Evolutionary conservation across 2,797 vertebrate species (phyloP), one percentile per base, ranked within the genome.

Genomic region (Alauda arvensis): DNA sequence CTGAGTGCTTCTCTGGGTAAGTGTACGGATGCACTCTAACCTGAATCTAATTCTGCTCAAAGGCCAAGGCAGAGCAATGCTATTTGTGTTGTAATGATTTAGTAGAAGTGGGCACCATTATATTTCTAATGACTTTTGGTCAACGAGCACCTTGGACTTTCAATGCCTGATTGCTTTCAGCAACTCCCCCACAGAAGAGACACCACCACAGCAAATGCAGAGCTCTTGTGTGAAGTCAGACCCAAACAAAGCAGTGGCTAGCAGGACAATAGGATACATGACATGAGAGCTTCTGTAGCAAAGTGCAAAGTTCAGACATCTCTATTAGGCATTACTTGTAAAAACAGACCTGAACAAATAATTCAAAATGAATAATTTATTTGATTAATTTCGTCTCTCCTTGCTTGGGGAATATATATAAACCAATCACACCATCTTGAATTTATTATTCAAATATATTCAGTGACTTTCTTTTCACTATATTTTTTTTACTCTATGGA

Each of bases 381-480:
- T 83, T 87, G 88, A 92, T 93, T 95, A 92, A 88, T 92, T 92
- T 92, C 85, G 75, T 75, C 71, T 91, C 77, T 84, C 53, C 62
- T 92, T 91, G 87, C 85, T 90, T 24, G 2, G 83, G 75, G 89
- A 92, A 90, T 95, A 90, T 74, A 88, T 77, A 82, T 79, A 84
- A 93, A 59, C 87, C 90, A 93, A 91, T 93, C 80, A 87, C 85
- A 89, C 87, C 77, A 66, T 87, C 80, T 53, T 87, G 71, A 90
- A 94, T 92, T 84, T 93, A 82, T 92, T 93, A 95, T 94, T 95
- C 93, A 94, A 95, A 95, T 92, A 71, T 90, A 95, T 93, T 85
- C 94, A 82, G 71, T 8, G 65, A 79, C 51, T 87, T 93, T 91
- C 77, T 83, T 93, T 94, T 88, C 77, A 71, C 76, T 84, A 63